phyloP scores from a whole-genome alignment of 2,113 vertebrate genomes.

The Ictalurus furcatus region DNA sequence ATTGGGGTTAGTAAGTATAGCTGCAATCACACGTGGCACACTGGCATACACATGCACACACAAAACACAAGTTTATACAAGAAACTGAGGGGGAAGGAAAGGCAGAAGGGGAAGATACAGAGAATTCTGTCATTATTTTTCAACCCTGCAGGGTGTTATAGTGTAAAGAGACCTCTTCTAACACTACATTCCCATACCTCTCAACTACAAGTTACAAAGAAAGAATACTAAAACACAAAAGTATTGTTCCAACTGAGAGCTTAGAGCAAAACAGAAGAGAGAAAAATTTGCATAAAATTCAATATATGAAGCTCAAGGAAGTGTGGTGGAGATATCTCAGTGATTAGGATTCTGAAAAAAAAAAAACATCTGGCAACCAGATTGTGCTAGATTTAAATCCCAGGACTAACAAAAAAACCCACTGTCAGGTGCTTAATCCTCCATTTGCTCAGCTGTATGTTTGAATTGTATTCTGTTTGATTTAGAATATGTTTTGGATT shows the following conservation, averaged over 20 bases:
- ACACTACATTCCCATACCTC: slow-evolving; percentile 36
- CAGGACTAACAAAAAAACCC: neutral
- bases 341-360: neutral
- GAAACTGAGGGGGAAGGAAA: slow-evolving; percentile 3
- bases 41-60: neutral
- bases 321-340: neutral
- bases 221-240: neutral
- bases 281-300: neutral
- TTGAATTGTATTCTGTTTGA: neutral
- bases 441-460: slow-evolving; percentile 8
- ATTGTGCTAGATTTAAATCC: slow-evolving; percentile 13
- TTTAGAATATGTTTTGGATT: neutral
- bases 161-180: slow-evolving; percentile 32
- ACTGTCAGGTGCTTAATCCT: slow-evolving; percentile 15
- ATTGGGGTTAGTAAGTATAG: neutral
- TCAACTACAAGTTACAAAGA: slow-evolving; percentile 19
- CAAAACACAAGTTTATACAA: neutral
- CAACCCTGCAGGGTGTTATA: slow-evolving; percentile 31
- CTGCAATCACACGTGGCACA: neutral
- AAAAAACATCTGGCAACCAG: neutral
- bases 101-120: neutral
- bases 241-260: neutral
- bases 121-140: slow-evolving; percentile 44
- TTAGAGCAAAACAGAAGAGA: neutral
- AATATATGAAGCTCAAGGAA: slow-evolving; percentile 10